Evolutionary conservation across 2,888 invertebrate species (phyloP).

Genomic region (Oxyteleia sp.): DNA sequence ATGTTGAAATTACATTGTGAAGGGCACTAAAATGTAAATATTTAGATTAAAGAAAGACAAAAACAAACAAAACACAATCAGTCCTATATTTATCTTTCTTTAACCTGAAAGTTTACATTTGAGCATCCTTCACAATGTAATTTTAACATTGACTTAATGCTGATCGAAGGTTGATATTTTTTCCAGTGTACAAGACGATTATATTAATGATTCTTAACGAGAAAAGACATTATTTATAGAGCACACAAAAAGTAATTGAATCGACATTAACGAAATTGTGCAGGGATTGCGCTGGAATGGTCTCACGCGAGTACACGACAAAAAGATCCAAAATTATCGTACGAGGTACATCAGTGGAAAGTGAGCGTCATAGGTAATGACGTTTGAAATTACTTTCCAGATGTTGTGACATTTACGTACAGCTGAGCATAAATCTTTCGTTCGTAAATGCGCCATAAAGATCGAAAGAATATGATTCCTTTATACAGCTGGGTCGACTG

Average conservation of each 20-base stretch:
- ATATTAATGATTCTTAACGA: no score
- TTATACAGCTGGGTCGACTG: not conserved
- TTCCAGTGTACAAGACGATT: no score
- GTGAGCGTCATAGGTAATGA: not conserved
- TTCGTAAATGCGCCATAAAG: not conserved
- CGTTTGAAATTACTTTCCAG: constrained; percentile 14
- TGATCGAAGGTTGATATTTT: no score
- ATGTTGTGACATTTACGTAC: constrained; percentile 31
- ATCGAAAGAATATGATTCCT: not conserved
- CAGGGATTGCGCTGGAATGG: not conserved
- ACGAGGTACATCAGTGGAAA: constrained; percentile 1
- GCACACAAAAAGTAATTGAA: not conserved
- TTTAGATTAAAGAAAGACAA: no score
- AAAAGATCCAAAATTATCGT: not conserved
- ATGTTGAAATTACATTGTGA: no score
- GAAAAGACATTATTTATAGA: not conserved
- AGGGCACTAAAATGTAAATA: no score
- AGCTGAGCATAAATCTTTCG: not conserved
- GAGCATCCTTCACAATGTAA: no score
- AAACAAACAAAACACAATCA: no score
- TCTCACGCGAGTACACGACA: not conserved
- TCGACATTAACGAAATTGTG: not conserved
- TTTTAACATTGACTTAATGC: no score
- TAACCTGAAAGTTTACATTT: no score
- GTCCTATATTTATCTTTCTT: no score